phyloP scores from a whole-genome alignment of 2,888 invertebrate genomes.

The Arrhopalites spinosus region DNA sequence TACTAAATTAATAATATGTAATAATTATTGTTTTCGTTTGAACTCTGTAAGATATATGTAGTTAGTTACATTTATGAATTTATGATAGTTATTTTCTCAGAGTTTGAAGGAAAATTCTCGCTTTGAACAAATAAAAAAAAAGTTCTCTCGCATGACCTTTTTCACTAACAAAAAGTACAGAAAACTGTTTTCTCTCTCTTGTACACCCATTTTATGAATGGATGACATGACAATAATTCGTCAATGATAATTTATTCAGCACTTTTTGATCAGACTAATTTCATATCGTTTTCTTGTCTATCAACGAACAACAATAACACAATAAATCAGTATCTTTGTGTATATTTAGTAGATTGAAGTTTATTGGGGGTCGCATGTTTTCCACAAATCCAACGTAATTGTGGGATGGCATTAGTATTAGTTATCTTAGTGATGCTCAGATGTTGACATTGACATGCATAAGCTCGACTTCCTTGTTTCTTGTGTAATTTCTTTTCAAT shows the following conservation, averaged over 20 bases:
- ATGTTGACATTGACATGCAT: slow-evolving; percentile 54
- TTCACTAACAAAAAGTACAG: no score
- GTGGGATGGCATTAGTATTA: slow-evolving; percentile 41
- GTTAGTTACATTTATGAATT: no score
- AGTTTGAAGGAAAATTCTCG: no score
- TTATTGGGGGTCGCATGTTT: slow-evolving; percentile 36
- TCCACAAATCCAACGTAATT: slow-evolving; percentile 52
- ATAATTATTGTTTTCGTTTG: no score
- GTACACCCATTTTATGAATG: no score
- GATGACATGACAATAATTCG: no score
- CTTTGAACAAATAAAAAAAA: no score
- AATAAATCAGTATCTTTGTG: slow-evolving; percentile 9
- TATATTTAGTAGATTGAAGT: slow-evolving; percentile 19
- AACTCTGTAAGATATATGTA: no score
- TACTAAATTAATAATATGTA: no score
- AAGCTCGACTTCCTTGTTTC: slow-evolving; percentile 49
- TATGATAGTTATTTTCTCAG: no score
- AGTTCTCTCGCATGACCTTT: no score
- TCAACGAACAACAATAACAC: neutral
- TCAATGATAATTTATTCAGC: neutral
- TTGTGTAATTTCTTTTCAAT: slow-evolving; percentile 44
- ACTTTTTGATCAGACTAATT: neutral
- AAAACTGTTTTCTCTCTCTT: no score
- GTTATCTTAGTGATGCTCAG: slow-evolving; percentile 45
- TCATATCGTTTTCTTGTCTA: neutral